Evolutionary conservation across 2,888 invertebrate genomes (phyloP), one percentile per base, ranked within the genome.

Genomic region (Melinaea menophilus): DNA sequence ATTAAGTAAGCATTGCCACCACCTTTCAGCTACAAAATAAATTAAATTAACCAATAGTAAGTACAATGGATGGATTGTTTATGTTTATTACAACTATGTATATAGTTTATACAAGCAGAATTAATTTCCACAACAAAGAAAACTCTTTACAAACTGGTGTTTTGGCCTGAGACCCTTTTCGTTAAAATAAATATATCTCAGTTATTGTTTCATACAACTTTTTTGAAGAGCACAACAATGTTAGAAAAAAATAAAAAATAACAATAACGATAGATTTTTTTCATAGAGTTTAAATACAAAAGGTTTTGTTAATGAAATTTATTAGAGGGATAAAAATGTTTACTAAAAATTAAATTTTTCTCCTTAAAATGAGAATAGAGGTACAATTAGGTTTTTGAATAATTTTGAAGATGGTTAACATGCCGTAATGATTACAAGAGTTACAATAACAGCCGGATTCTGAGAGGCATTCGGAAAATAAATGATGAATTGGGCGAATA

Each of bases 231-330:
- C 22, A 51, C 51, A 51, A 51, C 51, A 31, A 22, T 51, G 51
- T 51, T 51, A 51, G 51, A 51, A 31, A 46, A 51, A 51, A 31
- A 31, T 31, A 51, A 51, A 51, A 31, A 41, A 75, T 64, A 76
- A 77, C 72, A 76, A 72, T 69, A 72, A 71, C 70, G 70, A 72
- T 68, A 70, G 67, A 68, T 69, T 59, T 45, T 22, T 68, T 72
- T 72, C 71, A 61, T 66, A 59, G 61, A 51, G 41, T 55, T 57
- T 62, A 65, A 68, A 67, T 66, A 72, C 70, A 72, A 72, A 62
- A 72, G 70, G 70, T 66, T 69, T 70, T 70, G 69, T 70, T 69
- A 72, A 69, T 67, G 68, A 69, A 65, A 68, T 71, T 72, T 67
- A 66, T 69, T 66, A 62, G 34, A 59, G 58, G 57, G 46, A 46